phyloP scores from a whole-genome alignment of 2,113 vertebrate genomes.

The Anas platyrhynchos region DNA sequence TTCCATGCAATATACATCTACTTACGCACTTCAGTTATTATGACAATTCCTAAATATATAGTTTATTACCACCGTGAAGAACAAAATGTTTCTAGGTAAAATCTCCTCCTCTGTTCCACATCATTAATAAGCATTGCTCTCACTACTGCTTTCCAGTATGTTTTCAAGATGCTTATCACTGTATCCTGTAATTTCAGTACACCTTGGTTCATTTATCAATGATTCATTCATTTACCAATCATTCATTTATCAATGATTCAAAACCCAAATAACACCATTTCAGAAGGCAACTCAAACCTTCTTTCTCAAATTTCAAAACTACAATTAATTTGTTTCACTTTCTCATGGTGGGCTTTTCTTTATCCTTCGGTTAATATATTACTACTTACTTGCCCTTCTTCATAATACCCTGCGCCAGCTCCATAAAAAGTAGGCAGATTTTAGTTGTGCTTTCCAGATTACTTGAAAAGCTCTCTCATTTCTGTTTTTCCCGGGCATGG shows the following conservation, averaged over 20 bases:
- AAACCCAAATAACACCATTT: background rate
- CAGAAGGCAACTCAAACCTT: background rate
- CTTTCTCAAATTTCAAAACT: background rate
- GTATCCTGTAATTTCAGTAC: background rate
- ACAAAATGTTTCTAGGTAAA: background rate
- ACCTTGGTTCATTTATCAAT: background rate
- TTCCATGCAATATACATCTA: background rate
- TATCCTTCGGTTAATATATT: background rate
- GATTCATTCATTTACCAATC: too few species aligned
- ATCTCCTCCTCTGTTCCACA: slow-evolving; percentile 35
- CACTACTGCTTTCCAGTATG: background rate
- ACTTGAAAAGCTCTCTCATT: background rate
- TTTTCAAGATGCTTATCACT: background rate
- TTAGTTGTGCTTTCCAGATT: background rate
- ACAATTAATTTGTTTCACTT: background rate
- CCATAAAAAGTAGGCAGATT: background rate
- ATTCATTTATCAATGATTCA: background rate
- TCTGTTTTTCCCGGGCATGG: background rate
- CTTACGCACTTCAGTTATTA: background rate
- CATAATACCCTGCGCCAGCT: background rate
- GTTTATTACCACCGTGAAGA: background rate
- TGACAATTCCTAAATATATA: background rate
- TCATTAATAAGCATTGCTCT: background rate
- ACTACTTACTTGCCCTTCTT: background rate
- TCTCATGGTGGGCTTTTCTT: background rate